Evolutionary conservation across 2,888 invertebrate species (phyloP), one percentile per base, ranked within the genome.

Genomic region (Caradrina clavipalpis): DNA sequence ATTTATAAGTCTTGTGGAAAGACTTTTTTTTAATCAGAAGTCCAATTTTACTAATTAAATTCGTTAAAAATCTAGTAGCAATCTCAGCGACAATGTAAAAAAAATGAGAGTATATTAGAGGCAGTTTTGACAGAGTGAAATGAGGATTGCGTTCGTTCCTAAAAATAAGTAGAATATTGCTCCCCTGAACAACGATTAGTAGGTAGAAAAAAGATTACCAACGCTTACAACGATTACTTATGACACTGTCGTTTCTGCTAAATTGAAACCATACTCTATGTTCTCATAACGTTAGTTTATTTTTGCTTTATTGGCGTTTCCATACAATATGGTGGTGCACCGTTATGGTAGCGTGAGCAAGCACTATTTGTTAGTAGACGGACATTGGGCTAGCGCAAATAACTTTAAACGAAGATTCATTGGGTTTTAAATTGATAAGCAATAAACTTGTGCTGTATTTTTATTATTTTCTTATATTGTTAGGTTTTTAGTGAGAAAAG

Each of bases 261-360:
- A 13, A 53, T 45, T 21, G 35, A 1, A 17, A 35, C 10, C 26
- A 39, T 81, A 76, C 22, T 88, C 87, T 85, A 70, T 87, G 84
- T 17, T 72, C 47, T 68, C 69, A 81, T 70, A 80, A 76, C 59
- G 82, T 63, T 73, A 78, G 76, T 87, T 85, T 88, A 86, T 89
- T 90, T 88, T 89, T 89, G 84, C 85, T 89, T 89, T 89, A 89
- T 89, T 86, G 83, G 86, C 84, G 84, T 86, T 87, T 83, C 77
- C 81, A 76, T 74, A 83, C 83, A 86, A 84, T 84, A 85, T 84
- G 78, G 84, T 81, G 82, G 76, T 68, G 78, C 80, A 71, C 76
- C 82, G 82, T 86, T 87, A 90, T 89, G 88, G 87, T 93, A 78
- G 93, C 94, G 94, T 95, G 94, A 89, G 88, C 73, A 62, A 68